Evolutionary conservation across 1,140 invertebrate species (phyloP).

Genomic region (Physella acuta): DNA sequence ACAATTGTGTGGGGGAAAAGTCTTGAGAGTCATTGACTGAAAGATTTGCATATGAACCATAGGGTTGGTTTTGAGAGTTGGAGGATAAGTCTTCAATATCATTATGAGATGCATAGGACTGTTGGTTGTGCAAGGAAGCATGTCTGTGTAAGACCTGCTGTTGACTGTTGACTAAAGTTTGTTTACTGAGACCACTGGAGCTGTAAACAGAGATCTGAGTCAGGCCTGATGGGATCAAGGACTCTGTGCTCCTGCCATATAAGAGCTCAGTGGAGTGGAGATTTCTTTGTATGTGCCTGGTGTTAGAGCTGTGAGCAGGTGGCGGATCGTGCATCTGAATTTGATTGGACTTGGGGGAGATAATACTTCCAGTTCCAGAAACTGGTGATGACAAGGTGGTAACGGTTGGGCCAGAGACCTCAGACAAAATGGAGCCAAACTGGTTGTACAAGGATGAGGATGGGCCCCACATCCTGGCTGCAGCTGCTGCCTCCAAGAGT

Average conservation of each 20-base stretch:
- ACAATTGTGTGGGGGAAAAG: conserved; percentile 25
- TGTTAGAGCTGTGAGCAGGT: conserved; percentile 45
- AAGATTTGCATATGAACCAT: conserved; percentile 28
- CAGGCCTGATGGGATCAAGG: conserved; percentile 23
- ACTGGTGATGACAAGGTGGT: conserved; percentile 9
- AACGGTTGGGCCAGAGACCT: conserved; percentile 4
- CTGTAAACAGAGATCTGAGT: conserved; percentile 21
- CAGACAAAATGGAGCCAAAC: conserved; percentile 13
- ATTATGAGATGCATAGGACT: conserved; percentile 23
- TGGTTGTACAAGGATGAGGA: conserved; percentile 15
- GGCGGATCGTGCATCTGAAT: conserved; percentile 36
- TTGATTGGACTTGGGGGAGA: conserved; percentile 15
- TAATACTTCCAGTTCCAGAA: not conserved
- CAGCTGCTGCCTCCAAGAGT: conserved; percentile 7
- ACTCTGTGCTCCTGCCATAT: conserved; percentile 27
- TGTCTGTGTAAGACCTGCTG: conserved; percentile 28
- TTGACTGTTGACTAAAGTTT: not conserved
- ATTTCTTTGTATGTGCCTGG: conserved; percentile 29
- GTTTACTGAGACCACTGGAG: conserved; percentile 4
- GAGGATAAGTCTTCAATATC: conserved; percentile 33
- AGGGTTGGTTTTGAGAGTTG: conserved; percentile 31
- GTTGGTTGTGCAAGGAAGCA: conserved; percentile 24
- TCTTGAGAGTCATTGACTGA: conserved; percentile 8
- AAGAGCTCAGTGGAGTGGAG: conserved; percentile 31
- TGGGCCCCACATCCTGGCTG: conserved; percentile 11